Evolutionary conservation across 1,140 invertebrate species (phyloP).

Genomic region (Aphis craccivora): DNA sequence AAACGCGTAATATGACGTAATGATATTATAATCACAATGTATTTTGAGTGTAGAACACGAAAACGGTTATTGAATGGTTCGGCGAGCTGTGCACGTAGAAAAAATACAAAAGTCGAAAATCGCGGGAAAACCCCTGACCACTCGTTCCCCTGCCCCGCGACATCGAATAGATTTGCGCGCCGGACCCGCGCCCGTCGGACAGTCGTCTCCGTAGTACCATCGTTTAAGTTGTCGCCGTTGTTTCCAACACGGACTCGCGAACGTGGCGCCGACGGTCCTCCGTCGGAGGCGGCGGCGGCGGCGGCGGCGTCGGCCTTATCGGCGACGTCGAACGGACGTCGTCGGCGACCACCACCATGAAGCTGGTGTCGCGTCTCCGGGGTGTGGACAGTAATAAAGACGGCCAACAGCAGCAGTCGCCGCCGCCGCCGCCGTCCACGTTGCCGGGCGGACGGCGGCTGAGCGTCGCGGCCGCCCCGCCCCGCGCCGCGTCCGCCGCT

Average conservation of each 20-base stretch:
- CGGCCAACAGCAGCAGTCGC: background rate
- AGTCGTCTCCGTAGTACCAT: background rate
- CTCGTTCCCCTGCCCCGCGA: no score
- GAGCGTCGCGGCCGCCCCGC: conserved; percentile 37
- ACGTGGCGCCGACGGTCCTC: conserved; percentile 44
- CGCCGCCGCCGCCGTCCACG: conserved; percentile 22
- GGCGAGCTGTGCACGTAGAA: background rate
- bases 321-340: background rate
- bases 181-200: background rate
- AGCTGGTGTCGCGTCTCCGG: conserved; percentile 56
- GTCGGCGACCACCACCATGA: conserved; percentile 43
- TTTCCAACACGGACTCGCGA: conserved; percentile 17
- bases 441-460: conserved; percentile 37
- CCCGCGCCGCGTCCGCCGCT: background rate
- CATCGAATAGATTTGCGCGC: background rate
- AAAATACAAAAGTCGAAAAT: background rate
- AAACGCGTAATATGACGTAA: no score
- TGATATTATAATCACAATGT: background rate
- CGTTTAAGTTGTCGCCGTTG: background rate
- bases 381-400: conserved; percentile 30
- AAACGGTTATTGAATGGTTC: background rate
- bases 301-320: background rate
- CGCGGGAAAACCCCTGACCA: background rate
- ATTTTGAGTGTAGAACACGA: background rate
- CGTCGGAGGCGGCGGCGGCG: background rate